These are phyloP conservation scores for Eueides isabella DNA, from an alignment of 1,140 invertebrate species.

Conservation along the genomic window DNA sequence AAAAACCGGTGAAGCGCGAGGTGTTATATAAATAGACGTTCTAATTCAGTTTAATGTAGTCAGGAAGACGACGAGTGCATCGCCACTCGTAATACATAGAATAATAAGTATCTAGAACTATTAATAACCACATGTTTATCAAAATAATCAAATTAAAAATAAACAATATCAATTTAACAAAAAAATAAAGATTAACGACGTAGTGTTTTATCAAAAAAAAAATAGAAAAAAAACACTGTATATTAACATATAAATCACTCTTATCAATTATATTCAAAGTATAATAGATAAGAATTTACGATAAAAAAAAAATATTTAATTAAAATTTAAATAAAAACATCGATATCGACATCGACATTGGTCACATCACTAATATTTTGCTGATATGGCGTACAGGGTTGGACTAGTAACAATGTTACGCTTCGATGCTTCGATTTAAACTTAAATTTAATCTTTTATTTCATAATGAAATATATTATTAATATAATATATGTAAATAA, in stretches of 20 bases:
- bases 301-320: conserved; percentile 25
- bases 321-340: conserved; percentile 16
- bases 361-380: conserved; percentile 52
- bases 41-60: conserved; percentile 49
- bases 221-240: not conserved
- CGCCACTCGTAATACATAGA: not conserved
- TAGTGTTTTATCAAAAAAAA: not conserved
- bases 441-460: not conserved
- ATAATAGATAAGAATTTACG: conserved; percentile 2
- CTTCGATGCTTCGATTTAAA: conserved; percentile 32
- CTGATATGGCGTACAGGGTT: conserved; percentile 57
- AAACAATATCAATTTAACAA: too few species aligned
- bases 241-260: not conserved
- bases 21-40: conserved; percentile 46
- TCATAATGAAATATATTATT: not conserved
- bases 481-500: not conserved
- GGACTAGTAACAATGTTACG: conserved; percentile 37
- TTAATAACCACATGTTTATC: not conserved
- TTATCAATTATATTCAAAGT: not conserved
- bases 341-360: conserved; percentile 53
- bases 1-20: conserved; percentile 36
- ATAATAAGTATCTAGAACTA: not conserved
- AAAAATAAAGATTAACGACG: too few species aligned
- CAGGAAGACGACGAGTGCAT: conserved; percentile 22
- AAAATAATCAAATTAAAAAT: too few species aligned